Percentiles rank a stretch among this genome's conserved stretches.
phyloP scores from a whole-genome alignment of 2,797 vertebrate genomes.

The Myotis findleyi region DNA sequence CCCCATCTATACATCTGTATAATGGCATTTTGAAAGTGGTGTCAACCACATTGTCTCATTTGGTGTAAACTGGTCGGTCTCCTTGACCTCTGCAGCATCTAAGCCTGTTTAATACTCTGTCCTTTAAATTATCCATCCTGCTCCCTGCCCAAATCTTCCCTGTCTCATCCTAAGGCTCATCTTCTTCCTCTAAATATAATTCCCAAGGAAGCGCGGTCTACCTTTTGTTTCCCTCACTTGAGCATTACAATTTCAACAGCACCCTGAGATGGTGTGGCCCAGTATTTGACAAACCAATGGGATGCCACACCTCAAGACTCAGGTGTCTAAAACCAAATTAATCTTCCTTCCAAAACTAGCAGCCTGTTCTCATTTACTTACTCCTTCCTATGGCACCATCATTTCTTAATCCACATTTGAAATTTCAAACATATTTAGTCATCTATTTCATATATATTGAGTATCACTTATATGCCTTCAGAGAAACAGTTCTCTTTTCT shows the following conservation, averaged over 20 bases:
- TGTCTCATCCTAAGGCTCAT: not conserved
- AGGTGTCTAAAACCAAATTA: conserved; percentile 46
- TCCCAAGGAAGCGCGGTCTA: not conserved
- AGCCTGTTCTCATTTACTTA: not conserved
- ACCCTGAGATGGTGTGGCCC: not conserved
- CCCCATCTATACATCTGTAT: not conserved
- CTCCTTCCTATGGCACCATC: not conserved
- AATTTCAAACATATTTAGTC: not conserved
- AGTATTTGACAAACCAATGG: not conserved
- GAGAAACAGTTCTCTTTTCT: not conserved
- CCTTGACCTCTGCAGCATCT: not conserved
- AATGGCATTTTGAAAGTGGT: not conserved
- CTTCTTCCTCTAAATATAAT: not conserved
- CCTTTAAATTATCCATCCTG: conserved; percentile 1
- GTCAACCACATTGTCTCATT: not conserved
- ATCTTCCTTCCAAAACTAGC: not conserved
- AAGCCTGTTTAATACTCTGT: not conserved
- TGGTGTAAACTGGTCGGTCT: not conserved
- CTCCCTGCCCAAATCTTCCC: not conserved
- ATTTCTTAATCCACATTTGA: not conserved
- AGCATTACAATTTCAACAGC: not conserved
- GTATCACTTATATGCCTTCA: not conserved
- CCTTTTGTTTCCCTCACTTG: not conserved
- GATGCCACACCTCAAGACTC: not conserved
- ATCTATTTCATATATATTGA: not conserved